Conservation (phyloP, 35 echinoderm and acorn worm genomes). For the Patiria miniata region DNA sequence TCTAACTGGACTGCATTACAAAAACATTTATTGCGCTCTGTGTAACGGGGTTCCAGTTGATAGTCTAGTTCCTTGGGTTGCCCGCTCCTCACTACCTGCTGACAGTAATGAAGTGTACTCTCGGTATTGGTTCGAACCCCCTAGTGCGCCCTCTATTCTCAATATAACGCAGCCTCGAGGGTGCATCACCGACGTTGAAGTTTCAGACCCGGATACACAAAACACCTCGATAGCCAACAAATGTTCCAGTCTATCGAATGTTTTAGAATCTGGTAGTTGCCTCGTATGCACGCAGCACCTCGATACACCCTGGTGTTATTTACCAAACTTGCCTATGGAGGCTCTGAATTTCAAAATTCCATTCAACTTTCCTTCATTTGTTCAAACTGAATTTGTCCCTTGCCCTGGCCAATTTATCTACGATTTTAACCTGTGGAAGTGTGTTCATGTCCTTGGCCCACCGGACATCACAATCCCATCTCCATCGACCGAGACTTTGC, state of each 20-base stretch:
- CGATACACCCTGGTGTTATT: background rate
- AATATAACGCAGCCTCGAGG: background rate
- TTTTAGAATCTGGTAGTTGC: background rate
- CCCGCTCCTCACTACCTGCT: background rate
- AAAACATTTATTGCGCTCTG: slow-evolving; percentile 21
- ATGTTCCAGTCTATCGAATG: background rate
- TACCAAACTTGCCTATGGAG: background rate
- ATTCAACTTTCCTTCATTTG: slow-evolving; percentile 22
- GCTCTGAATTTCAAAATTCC: background rate
- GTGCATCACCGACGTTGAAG: background rate
- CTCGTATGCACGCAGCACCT: too few relatives aligned
- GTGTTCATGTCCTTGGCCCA: background rate
- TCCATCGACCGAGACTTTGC: background rate
- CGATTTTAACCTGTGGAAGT: background rate
- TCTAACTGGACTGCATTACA: background rate
- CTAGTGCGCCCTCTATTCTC: background rate
- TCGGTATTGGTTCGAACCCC: background rate
- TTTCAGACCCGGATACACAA: background rate
- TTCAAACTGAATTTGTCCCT: background rate
- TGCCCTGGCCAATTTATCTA: background rate
- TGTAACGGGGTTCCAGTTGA: slow-evolving; percentile 1
- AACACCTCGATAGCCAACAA: background rate
- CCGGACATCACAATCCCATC: background rate
- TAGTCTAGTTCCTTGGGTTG: background rate
- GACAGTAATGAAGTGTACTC: too few relatives aligned